Conservation (phyloP, 2,797 vertebrate genomes). For the Artibeus lituratus region DNA sequence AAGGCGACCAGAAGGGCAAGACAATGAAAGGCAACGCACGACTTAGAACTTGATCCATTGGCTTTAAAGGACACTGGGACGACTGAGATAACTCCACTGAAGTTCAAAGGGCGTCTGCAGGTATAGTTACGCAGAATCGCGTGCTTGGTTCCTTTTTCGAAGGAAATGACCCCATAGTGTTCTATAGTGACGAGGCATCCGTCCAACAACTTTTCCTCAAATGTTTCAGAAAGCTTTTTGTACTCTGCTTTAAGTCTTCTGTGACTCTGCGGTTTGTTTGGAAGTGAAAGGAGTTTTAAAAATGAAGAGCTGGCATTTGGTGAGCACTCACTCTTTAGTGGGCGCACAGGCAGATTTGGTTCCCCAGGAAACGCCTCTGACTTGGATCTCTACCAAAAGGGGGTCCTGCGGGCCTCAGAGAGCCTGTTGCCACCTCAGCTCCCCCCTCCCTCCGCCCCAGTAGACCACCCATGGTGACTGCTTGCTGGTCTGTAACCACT, state of each 20-base stretch:
- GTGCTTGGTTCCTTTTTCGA: neutral
- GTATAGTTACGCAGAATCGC: neutral
- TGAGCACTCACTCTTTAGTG: neutral
- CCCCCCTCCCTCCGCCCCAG: neutral
- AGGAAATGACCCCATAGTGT: neutral
- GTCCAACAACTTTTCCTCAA: neutral
- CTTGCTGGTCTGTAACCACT: too few species aligned
- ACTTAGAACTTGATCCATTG: neutral
- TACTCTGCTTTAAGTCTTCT: neutral
- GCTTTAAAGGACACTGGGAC: neutral
- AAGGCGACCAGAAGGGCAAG: neutral
- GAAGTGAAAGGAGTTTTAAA: neutral
- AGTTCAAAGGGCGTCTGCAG: neutral
- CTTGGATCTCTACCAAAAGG: too few species aligned
- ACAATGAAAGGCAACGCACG: neutral
- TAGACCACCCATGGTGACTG: neutral
- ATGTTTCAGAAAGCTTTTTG: neutral
- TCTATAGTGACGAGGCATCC: neutral
- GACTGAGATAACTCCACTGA: accelerated
- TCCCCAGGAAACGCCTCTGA: neutral
- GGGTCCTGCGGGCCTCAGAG: accelerated
- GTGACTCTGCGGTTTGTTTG: neutral
- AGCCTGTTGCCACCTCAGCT: too few species aligned
- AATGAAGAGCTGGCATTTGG: neutral
- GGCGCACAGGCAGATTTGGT: neutral